phyloP scores from a whole-genome alignment of 1,140 invertebrate species.

The Anagrus nilaparvatae region DNA sequence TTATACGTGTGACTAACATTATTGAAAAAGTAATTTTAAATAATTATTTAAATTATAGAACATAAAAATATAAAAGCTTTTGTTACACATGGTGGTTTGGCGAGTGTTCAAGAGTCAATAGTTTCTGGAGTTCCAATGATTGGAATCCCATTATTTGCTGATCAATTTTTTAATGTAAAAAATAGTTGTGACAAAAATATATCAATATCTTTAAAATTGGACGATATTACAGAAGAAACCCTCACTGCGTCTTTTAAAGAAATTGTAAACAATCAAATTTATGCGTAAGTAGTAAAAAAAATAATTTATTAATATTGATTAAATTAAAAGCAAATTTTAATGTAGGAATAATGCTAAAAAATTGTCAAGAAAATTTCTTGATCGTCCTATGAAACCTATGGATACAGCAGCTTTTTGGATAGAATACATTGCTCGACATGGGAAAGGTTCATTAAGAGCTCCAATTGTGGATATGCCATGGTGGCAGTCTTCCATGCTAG shows the following conservation, averaged over 20 bases:
- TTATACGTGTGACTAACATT: no score
- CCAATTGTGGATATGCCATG: conserved; percentile 21
- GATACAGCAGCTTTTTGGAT: conserved; percentile 33
- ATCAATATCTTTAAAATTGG: conserved; percentile 26
- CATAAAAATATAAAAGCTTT: conserved; percentile 55
- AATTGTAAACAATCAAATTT: conserved; percentile 29
- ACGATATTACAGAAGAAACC: conserved; percentile 27
- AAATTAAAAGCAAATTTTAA: no score
- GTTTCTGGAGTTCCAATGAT: conserved; percentile 60
- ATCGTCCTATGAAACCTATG: conserved; percentile 23
- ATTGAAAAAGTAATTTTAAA: no score
- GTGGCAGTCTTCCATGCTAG: conserved; percentile 25
- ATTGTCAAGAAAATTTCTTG: conserved; percentile 26
- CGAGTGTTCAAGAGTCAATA: conserved; percentile 56
- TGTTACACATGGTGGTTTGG: conserved; percentile 58
- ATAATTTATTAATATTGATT: conserved; percentile 11
- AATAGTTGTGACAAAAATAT: conserved; percentile 17
- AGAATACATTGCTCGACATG: conserved; percentile 34
- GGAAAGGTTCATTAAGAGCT: conserved; percentile 20
- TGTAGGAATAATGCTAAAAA: conserved; percentile 27
- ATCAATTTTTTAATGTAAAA: conserved; percentile 49
- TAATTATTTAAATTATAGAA: no score
- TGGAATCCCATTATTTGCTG: conserved; percentile 56
- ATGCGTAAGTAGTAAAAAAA: conserved; percentile 21
- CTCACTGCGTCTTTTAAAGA: conserved; percentile 26